phyloP scores from a whole-genome alignment of 2,113 vertebrate genomes.

The Glaucidium brasilianum region DNA sequence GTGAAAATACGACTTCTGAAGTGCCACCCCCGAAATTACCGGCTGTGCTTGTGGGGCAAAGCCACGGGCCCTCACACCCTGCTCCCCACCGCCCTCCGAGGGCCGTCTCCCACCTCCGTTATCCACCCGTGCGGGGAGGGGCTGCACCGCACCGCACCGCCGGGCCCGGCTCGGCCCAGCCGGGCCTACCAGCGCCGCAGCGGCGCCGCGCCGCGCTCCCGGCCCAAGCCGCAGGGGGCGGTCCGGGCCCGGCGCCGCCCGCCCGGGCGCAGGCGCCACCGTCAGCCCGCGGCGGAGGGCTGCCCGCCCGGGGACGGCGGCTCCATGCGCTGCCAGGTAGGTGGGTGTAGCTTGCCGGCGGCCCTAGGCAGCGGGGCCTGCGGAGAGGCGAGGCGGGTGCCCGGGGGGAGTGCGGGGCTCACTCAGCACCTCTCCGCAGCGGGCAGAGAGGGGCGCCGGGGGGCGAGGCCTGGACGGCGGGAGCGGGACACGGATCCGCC shows the following conservation, averaged over 20 bases:
- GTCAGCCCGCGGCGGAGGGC: background rate
- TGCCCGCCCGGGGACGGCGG: background rate
- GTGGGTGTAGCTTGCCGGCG: background rate
- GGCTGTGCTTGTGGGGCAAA: accelerated
- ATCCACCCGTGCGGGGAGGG: accelerated
- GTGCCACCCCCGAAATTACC: background rate
- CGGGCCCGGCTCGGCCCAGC: accelerated
- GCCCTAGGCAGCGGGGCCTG: accelerated
- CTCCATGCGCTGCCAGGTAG: constrained; percentile 57
- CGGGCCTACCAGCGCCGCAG: accelerated
- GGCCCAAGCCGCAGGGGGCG: background rate
- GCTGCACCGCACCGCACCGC: accelerated
- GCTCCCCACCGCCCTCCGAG: background rate
- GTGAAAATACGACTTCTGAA: background rate
- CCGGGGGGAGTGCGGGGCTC: no score
- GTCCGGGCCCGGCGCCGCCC: background rate
- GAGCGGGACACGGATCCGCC: no score
- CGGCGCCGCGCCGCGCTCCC: accelerated
- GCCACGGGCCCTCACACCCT: accelerated
- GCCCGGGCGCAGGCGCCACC: background rate
- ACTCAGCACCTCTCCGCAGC: background rate
- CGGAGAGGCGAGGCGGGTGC: no score
- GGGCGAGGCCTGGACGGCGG: background rate
- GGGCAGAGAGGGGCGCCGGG: background rate
- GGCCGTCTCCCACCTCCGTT: no score